Percentiles rank a stretch among this genome's conserved stretches.
Evolutionary conservation across 2,888 invertebrate species (phyloP).

Genomic region (Tethea ocularis): DNA sequence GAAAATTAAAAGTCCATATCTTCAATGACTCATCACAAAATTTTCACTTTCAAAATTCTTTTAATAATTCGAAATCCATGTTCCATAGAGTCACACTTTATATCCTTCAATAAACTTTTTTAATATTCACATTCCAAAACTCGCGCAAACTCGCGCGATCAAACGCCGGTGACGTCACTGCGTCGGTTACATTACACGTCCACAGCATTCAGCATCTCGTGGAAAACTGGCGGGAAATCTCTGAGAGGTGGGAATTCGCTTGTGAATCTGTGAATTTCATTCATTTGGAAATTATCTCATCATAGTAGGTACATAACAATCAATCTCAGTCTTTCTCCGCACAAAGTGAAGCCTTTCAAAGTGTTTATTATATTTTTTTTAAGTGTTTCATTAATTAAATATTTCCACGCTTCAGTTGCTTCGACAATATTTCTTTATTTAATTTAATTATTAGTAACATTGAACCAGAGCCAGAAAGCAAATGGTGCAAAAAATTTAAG

Average conservation of each 20-base stretch:
- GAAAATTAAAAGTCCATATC: neutral
- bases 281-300: neutral
- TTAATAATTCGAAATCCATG: neutral
- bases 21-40: neutral
- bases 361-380: too few species aligned
- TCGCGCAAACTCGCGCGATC: conserved; percentile 19
- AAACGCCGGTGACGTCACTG: conserved; percentile 14
- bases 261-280: conserved; percentile 9
- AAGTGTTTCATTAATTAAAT: too few species aligned
- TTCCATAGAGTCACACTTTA: neutral
- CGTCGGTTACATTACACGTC: conserved; percentile 32
- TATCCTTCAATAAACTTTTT: neutral
- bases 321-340: too few species aligned
- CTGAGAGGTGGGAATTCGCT: conserved; percentile 24
- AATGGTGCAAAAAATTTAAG: neutral
- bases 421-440: too few species aligned
- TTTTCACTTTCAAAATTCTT: neutral
- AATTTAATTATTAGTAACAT: too few species aligned
- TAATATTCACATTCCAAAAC: conserved; percentile 2
- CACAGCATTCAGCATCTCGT: conserved; percentile 45
- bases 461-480: neutral
- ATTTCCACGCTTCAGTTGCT: too few species aligned
- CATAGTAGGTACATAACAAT: neutral
- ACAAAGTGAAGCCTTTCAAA: too few species aligned
- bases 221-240: conserved; percentile 59